Base-by-base conservation (phyloP, 2,888 invertebrate genomes). In the Mesopsocus fuscifrons region DNA sequence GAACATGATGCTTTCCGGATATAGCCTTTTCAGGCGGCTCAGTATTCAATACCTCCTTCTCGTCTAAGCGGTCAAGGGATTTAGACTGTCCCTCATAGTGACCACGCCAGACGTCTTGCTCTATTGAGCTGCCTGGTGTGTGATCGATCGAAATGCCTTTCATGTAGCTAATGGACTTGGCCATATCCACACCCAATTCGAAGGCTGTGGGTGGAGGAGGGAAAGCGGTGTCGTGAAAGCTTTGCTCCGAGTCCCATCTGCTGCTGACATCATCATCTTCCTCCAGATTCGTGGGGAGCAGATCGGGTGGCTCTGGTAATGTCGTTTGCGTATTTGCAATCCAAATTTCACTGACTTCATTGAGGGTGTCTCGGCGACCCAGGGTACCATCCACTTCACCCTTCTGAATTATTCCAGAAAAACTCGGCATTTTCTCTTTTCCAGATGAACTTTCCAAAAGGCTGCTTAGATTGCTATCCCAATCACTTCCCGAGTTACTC, bases 281-380 rank as follows among this genome's bases (percentile, higher is more conserved):
- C 11, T 26, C 26, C 26, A 26, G 8, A 9, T 26, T 26, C 6
- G 6, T 11, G 6, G 26, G 26, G 6, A 26, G 5, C 5, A n/a
- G n/a, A 9, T 8, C 2, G 6, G 20, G 8, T 18, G 41, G 13
- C 11, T 41, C 16, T 22, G 32, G n/a, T n/a, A 33, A 8, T 22
- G 17, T 15, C 31, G 21, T n/a, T 22, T 34, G 43, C 8, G 48
- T 46, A 47, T 54, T 53, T 21, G 50, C 47, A 44, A 52, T 52
- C 54, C 54, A 55, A 3, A 54, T 44, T 44, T 55, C 54, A 31
- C 55, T 54, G 34, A 47, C 45, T 15, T 52, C 53, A 42, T 52
- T 50, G 41, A 55, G 42, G 13, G 54, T 54, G 20, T 50, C 54
- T 31, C 52, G 52, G 32, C 52, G 45, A 5, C 53, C 54, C 16